A percentile compares a stretch with the other conserved stretches of the same genome.
These are phyloP conservation scores for Rhamnusium bicolor DNA, from an alignment of 2,888 invertebrate genomes.

Conservation along the genomic window DNA sequence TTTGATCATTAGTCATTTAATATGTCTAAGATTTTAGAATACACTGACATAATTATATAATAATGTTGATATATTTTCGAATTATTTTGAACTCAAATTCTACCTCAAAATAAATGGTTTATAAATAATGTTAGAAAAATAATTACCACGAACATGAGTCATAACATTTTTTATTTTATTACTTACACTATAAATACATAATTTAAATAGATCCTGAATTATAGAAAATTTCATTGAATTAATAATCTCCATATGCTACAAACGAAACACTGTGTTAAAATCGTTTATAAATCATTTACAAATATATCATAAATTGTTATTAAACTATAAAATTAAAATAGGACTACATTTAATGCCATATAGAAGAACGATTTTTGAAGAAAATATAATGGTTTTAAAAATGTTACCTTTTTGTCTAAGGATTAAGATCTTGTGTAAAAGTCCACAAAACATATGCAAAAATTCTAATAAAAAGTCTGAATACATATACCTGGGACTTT, in stretches of 20 bases:
- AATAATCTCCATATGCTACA: background rate
- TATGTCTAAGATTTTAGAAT: background rate
- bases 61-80: background rate
- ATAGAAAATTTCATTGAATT: background rate
- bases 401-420: too few species aligned
- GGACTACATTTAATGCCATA: too few species aligned
- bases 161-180: background rate
- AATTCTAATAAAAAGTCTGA: too few species aligned
- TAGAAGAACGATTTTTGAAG: too few species aligned
- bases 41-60: background rate
- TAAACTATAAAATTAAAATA: too few species aligned
- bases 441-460: too few species aligned
- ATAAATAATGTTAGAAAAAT: background rate
- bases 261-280: background rate
- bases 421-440: too few species aligned
- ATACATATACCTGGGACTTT: too few species aligned
- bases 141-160: background rate
- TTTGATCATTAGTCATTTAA: background rate
- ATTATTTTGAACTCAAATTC: background rate
- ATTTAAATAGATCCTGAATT: background rate
- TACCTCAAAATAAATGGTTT: background rate
- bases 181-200: background rate
- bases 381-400: too few species aligned
- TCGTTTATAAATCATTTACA: too few species aligned
- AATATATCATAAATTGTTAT: too few species aligned